Conservation (phyloP, 2,888 invertebrate species). For the Elysia crispata region DNA sequence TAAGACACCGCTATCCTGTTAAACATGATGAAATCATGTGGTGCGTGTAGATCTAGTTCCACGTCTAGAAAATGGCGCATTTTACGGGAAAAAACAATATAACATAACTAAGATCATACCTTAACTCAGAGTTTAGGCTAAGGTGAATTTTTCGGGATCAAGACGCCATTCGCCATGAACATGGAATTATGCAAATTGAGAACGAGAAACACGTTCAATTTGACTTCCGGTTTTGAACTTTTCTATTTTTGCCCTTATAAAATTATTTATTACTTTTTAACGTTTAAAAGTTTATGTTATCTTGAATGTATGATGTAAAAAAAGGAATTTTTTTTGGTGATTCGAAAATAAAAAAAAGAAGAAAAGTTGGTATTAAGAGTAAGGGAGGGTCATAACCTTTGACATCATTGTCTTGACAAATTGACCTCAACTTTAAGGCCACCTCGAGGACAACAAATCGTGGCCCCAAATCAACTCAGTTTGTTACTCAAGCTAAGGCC, state of each 20-base stretch:
- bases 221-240: too few relatives aligned
- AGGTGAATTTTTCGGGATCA: neutral
- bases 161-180: slow-evolving; percentile 47
- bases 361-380: too few relatives aligned
- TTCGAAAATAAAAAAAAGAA: neutral
- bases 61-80: too few relatives aligned
- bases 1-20: too few relatives aligned
- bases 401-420: slow-evolving; percentile 13
- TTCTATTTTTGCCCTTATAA: neutral
- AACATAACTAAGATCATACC: too few relatives aligned
- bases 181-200: slow-evolving; percentile 46
- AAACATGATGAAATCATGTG: too few relatives aligned
- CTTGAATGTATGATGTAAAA: neutral
- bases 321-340: slow-evolving; percentile 36
- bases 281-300: neutral
- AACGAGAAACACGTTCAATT: slow-evolving; percentile 30
- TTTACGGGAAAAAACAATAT: too few relatives aligned
- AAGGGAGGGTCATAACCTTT: too few relatives aligned
- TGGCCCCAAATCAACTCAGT: too few relatives aligned
- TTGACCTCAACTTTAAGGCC: slow-evolving; percentile 28
- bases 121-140: too few relatives aligned
- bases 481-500: too few relatives aligned
- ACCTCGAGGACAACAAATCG: neutral
- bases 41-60: too few relatives aligned
- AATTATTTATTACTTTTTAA: neutral